Evolutionary conservation across 2,888 invertebrate species (phyloP), one percentile per base, ranked within the genome.

Genomic region (Cheilosia variabilis): DNA sequence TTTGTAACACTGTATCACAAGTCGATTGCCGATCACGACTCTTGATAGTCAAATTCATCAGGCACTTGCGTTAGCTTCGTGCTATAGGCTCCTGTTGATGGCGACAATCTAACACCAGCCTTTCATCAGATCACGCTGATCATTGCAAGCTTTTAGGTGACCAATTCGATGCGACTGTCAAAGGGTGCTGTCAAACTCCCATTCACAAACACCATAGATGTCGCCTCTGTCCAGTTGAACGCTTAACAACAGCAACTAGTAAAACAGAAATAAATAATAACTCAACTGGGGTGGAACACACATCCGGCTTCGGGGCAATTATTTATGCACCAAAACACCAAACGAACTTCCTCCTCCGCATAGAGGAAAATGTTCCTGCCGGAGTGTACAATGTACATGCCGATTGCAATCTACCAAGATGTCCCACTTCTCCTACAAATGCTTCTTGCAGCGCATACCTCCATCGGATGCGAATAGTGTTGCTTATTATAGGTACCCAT

Each of bases 401-500:
- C 45, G 71, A 77, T 72, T 60, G 68, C 66, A 62, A 83, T 83
- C 72, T 62, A 45, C 62, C 43, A 63, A 72, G 58, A 78, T 83
- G 82, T 83, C 82, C 72, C 82, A 78, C 82, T 78, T 78, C 72
- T 72, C 47, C 72, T 83, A 68, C 66, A 76, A 58, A 66, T 63
- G 53, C 63, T 63, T 45, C 63, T 53, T 63, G 73, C 58, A 71
- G 41, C 50, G 60, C 76, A 69, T 77, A 66, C 57, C 58, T 34
- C 72, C 22, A 55, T 73, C 68, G 45, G 41, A 68, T 63, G 60
- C 66, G 73, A 80, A 66, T 73, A 73, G 53, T 73, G 60, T 62
- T 72, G 52, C 31, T 72, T 72, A 72, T 55, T 31, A 73, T 73
- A 73, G 63, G 55, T 17, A 43, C 15, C 37, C 43, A 17, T 22